Conservation (phyloP, 2,113 vertebrate genomes). For the Paracanthobrama guichenoti region DNA sequence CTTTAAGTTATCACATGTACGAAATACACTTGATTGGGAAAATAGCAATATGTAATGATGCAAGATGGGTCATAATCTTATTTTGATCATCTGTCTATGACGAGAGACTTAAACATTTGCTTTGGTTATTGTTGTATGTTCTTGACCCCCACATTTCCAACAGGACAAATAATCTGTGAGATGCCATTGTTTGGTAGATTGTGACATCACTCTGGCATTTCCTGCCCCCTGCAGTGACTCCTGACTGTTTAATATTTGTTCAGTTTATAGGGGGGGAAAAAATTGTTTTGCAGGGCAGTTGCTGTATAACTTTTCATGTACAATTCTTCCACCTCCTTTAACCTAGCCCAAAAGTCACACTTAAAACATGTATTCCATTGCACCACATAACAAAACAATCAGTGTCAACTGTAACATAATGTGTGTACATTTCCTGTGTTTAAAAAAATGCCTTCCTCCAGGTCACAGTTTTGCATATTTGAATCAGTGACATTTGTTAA, state of each 20-base stretch:
- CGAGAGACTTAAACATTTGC: slow-evolving; percentile 63
- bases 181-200: slow-evolving; percentile 58
- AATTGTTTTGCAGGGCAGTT: neutral
- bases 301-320: neutral
- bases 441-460: slow-evolving; percentile 3
- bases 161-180: slow-evolving; percentile 58
- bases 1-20: neutral
- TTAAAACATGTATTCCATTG: neutral
- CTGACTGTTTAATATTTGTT: slow-evolving; percentile 24
- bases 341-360: neutral
- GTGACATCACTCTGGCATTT: slow-evolving; percentile 65
- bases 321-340: too few relatives aligned
- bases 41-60: neutral
- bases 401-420: neutral
- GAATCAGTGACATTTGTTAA: slow-evolving; percentile 50
- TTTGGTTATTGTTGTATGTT: slow-evolving; percentile 52
- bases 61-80: neutral
- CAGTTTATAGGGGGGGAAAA: neutral
- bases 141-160: slow-evolving; percentile 28
- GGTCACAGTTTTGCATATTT: slow-evolving; percentile 40
- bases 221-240: slow-evolving; percentile 53
- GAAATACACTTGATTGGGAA: neutral
- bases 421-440: neutral
- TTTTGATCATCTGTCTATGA: slow-evolving; percentile 43
- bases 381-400: neutral